Base-by-base conservation (phyloP, 2,797 vertebrate species). In the Furcifer pardalis region DNA sequence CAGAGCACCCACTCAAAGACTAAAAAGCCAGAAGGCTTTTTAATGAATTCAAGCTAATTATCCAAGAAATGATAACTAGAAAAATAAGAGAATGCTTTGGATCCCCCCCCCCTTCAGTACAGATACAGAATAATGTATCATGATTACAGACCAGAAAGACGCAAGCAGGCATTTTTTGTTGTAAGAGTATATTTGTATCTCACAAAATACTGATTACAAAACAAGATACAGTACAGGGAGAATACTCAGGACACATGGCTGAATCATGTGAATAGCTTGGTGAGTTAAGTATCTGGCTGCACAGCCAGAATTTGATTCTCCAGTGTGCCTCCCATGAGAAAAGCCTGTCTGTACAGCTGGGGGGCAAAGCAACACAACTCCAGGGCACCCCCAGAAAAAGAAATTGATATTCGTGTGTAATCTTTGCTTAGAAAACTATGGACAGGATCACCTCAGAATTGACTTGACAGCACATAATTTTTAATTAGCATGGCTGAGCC, bases 71-170 rank as follows among this genome's bases (percentile, higher is more conserved):
- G 40, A 69, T 59, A 79, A n/a, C 65, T 32, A 80, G 60, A 79
- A 81, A 66, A 32, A 75, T 30, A 79, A 79, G 23, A 32, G 69
- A 86, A 69, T 81, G 63, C 72, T 81, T 76, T 62, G 52, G 49
- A 52, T 65, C 65, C 21, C 56, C 23, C 13, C 46, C 46, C 13
- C 21, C 7, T 44, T 1, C 21, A 68, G 5, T 1, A 77, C 21
- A 15, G 37, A 79, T 44, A 73, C 42, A 77, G 9, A 49, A 42
- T 74, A n/a, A n/a, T n/a, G n/a, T n/a, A 73, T 23, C 27, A 62
- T 32, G 75, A 85, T 71, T 4, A 66, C 3, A 37, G 23, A 78
- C 10, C 27, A 74, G 72, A 37, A 85, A 46, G 32, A 66, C 40
- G 32, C 77, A 76, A 44, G 32, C 4, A 77, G 32, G 15, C 32